These are phyloP conservation scores for Euwallacea similis DNA, from an alignment of 1,140 invertebrate genomes.

Conservation along the genomic window DNA sequence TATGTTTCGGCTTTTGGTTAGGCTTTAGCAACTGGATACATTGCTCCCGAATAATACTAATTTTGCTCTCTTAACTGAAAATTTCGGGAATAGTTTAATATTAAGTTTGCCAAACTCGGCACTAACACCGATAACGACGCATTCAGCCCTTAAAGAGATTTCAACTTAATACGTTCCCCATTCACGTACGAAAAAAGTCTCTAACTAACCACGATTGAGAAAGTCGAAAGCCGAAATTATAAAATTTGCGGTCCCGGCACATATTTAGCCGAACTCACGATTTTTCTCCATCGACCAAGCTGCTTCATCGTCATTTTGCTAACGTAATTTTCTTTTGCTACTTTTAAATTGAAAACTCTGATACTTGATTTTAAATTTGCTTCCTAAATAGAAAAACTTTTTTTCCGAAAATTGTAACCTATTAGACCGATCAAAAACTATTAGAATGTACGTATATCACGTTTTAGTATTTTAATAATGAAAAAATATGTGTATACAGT, in stretches of 20 bases:
- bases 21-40: slow-evolving; percentile 33
- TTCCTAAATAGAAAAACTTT: slow-evolving; percentile 1
- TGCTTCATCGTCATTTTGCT: slow-evolving; percentile 37
- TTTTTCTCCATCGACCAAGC: slow-evolving; percentile 23
- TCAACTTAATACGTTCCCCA: slow-evolving; percentile 24
- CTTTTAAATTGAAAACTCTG: slow-evolving; percentile 32
- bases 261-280: slow-evolving; percentile 35
- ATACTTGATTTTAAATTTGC: slow-evolving; percentile 25
- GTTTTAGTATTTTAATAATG: no score
- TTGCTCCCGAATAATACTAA: slow-evolving; percentile 28
- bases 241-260: slow-evolving; percentile 36
- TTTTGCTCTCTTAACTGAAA: slow-evolving; percentile 2
- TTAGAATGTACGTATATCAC: no score
- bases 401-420: not conserved
- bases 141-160: slow-evolving; percentile 20
- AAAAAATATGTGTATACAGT: no score
- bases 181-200: slow-evolving; percentile 29
- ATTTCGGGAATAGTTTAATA: slow-evolving; percentile 15
- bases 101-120: slow-evolving; percentile 24
- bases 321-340: slow-evolving; percentile 31
- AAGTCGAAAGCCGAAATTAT: slow-evolving; percentile 33
- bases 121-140: slow-evolving; percentile 27
- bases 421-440: not conserved
- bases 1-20: slow-evolving; percentile 39
- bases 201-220: slow-evolving; percentile 36